Conservation (phyloP, 35 echinoderm and acorn worm species). For the Chiridota heheva region DNA sequence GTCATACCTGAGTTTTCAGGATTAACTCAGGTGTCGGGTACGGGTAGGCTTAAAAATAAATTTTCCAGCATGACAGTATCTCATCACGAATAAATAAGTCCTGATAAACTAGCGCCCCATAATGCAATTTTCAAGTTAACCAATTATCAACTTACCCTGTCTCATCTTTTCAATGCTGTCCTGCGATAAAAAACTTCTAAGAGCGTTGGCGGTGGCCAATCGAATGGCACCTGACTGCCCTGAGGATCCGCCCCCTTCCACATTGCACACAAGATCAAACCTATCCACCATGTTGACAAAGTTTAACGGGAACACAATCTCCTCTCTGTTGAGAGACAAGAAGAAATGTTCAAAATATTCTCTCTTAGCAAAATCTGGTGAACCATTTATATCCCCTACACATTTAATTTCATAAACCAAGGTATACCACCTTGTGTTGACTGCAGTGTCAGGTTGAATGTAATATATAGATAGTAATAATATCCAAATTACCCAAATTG, state of each 20-base stretch:
- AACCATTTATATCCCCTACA: background rate
- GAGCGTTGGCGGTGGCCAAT: constrained; percentile 66
- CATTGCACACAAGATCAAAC: constrained; percentile 80
- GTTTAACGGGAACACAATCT: constrained; percentile 88
- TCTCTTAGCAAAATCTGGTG: background rate
- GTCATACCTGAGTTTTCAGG: no score
- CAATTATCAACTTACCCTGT: constrained; percentile 64
- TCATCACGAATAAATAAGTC: no score
- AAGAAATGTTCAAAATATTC: background rate
- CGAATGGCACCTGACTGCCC: constrained; percentile 78
- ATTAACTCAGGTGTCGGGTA: no score
- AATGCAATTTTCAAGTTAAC: no score
- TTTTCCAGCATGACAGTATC: no score
- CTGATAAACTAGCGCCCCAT: no score
- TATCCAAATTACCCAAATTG: no score
- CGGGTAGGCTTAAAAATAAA: no score
- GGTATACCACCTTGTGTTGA: background rate
- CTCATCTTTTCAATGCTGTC: constrained; percentile 82
- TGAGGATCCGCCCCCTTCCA: constrained; percentile 56
- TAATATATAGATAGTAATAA: no score
- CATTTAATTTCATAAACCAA: background rate
- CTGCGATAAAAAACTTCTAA: constrained; percentile 82
- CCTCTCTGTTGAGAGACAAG: constrained; percentile 52
- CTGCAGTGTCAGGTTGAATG: background rate
- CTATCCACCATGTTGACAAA: constrained; percentile 77